Base-by-base conservation (phyloP, 92 coral and sea anemone species). In the Pocillopora grandis region DNA sequence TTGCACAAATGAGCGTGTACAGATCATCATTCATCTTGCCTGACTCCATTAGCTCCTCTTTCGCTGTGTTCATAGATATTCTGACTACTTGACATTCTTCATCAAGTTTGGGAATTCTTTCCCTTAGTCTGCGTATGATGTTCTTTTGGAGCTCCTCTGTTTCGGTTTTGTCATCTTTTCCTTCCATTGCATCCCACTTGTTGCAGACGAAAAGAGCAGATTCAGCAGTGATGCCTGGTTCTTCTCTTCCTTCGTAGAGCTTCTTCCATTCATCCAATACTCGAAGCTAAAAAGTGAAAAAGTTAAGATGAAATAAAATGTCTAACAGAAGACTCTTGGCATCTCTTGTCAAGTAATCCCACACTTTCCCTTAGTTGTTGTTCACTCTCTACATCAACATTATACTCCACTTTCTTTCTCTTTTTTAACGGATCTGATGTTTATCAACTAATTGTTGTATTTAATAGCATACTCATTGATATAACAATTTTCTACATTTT, bases 401-500 rank as follows among this genome's bases (percentile, higher is more conserved):
- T 49, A 59, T 71, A 87, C 23, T 87, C 67, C 6, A 80, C 64
- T 33, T 87, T 72, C 31, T 27, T 27, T 27, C 31, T 27, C 31
- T 27, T 27, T 62, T 71, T 80, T 15, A 74, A 52, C 12, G 79
- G 87, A 42, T 87, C 81, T 1, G 56, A 62, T 83, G 58, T 87
- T 87, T 55, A 82, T 6, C 48, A 87, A 35, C 2, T 21, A 12
- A 0, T 82, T 76, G 2, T 83, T 86, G 65, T 87, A 55, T 37
- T 66, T 71, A 16, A 72, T 76, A 61, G 90, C 74, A 74, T 87
- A 71, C 48, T 84, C 84, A 10, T 56, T 21, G 17, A 88, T 88
- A 35, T 84, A 88, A 8, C 55, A 27, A 17, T 66, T 84, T 62
- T 83, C 85, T 2, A 84, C 84, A 49, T 70, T 84, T 27, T 83